phyloP scores from a whole-genome alignment of 2,797 vertebrate species.

The Tachyglossus aculeatus region DNA sequence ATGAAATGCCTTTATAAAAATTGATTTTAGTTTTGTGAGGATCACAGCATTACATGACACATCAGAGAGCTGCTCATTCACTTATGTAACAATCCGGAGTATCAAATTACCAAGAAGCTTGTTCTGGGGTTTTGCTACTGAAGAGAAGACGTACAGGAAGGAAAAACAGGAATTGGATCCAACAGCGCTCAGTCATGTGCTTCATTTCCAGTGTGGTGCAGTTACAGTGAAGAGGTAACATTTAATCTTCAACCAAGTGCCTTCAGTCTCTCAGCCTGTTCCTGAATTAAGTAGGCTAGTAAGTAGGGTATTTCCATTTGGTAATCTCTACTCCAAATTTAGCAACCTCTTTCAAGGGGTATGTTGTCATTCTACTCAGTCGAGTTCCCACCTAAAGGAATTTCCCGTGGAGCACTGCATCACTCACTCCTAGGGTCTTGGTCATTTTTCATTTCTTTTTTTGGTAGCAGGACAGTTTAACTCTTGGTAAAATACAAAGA shows the following conservation, averaged over 20 bases:
- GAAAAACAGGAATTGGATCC: constrained; percentile 67
- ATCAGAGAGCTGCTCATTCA: not conserved
- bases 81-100: not conserved
- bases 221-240: constrained; percentile 55
- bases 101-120: constrained; percentile 47
- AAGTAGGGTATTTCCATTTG: constrained; percentile 65
- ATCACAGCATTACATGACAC: not conserved
- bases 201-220: constrained; percentile 49
- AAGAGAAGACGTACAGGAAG: constrained; percentile 62
- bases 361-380: constrained; percentile 38
- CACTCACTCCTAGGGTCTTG: not conserved
- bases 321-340: constrained; percentile 49
- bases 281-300: too few species aligned
- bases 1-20: constrained; percentile 25
- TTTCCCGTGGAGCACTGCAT: constrained; percentile 54
- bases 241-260: constrained; percentile 50
- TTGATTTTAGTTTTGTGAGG: not conserved
- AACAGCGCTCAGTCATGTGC: constrained; percentile 44
- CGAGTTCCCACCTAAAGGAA: constrained; percentile 52
- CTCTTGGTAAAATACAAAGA: too few species aligned
- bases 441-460: too few species aligned
- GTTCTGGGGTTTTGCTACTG: constrained; percentile 35
- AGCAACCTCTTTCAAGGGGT: not conserved
- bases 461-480: too few species aligned
- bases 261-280: constrained; percentile 34